phyloP scores from a whole-genome alignment of 1,140 invertebrate genomes.

The Trialeurodes vaporariorum region DNA sequence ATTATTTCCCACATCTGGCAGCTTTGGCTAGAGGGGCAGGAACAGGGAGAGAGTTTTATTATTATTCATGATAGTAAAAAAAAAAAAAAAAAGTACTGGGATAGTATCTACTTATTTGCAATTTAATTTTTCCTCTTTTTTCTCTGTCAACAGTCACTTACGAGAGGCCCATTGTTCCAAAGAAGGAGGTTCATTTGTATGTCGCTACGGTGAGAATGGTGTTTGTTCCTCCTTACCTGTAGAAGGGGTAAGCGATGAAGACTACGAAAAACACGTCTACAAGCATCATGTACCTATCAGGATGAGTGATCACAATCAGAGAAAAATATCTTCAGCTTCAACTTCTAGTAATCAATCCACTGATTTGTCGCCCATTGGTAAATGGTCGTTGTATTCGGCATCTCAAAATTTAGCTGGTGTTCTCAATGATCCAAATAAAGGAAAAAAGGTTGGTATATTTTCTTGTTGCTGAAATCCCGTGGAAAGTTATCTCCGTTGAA shows the following conservation, averaged over 20 bases:
- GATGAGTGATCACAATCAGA: background rate
- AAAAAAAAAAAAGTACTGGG: no score
- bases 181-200: constrained; percentile 80
- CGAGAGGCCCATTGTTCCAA: constrained; percentile 67
- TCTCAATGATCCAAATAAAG: constrained; percentile 85
- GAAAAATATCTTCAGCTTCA: background rate
- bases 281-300: constrained; percentile 48
- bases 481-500: no score
- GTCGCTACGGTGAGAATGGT: constrained; percentile 77
- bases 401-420: constrained; percentile 92
- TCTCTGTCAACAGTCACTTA: constrained; percentile 50
- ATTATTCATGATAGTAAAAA: background rate
- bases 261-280: constrained; percentile 76
- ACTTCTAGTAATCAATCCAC: constrained; percentile 18
- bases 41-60: background rate
- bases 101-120: no score
- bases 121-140: constrained; percentile 5
- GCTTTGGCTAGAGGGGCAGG: background rate
- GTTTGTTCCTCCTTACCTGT: constrained; percentile 75
- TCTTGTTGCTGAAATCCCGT: no score
- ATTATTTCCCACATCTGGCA: background rate
- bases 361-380: constrained; percentile 34
- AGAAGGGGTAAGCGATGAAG: constrained; percentile 76
- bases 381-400: constrained; percentile 67
- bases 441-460: constrained; percentile 55